phyloP scores from a whole-genome alignment of 2,888 invertebrate genomes.

The Physocephala rufipes region DNA sequence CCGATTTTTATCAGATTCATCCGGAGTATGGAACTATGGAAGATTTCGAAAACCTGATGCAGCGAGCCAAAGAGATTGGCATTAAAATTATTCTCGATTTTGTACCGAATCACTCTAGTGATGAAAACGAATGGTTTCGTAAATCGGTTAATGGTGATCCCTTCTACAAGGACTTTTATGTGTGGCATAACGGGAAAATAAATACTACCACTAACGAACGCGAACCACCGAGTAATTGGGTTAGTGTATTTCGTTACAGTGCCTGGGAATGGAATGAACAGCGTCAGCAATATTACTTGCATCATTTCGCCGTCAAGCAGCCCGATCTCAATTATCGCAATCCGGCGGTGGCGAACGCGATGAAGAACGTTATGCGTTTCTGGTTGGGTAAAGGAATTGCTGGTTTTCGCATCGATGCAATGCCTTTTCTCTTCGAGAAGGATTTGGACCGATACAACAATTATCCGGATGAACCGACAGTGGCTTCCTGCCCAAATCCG shows the following conservation, averaged over 20 bases:
- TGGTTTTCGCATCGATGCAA: conserved; percentile 78
- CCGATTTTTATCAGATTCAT: conserved; percentile 75
- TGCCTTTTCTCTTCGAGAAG: conserved; percentile 66
- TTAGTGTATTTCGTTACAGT: conserved; percentile 69
- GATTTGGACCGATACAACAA: conserved; percentile 56
- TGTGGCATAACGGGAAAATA: conserved; percentile 72
- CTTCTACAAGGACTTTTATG: conserved; percentile 77
- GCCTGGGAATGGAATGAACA: conserved; percentile 73
- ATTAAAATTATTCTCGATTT: conserved; percentile 66
- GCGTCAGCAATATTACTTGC: conserved; percentile 72
- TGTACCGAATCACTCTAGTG: conserved; percentile 73
- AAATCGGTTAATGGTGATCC: conserved; percentile 72
- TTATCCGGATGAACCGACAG: conserved; percentile 68
- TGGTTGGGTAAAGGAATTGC: conserved; percentile 84
- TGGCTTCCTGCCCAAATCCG: conserved; percentile 61
- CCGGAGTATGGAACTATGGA: conserved; percentile 76
- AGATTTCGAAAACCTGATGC: conserved; percentile 74
- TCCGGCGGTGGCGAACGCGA: conserved; percentile 66
- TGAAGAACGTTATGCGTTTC: conserved; percentile 73
- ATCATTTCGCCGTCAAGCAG: conserved; percentile 71
- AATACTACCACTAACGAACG: conserved; percentile 59
- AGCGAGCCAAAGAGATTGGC: conserved; percentile 69
- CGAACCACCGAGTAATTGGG: conserved; percentile 68
- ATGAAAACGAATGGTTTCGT: conserved; percentile 84
- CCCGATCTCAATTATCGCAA: conserved; percentile 75